These are phyloP conservation scores for Sylvia borin DNA, from an alignment of 2,797 vertebrate genomes.

Conservation along the genomic window DNA sequence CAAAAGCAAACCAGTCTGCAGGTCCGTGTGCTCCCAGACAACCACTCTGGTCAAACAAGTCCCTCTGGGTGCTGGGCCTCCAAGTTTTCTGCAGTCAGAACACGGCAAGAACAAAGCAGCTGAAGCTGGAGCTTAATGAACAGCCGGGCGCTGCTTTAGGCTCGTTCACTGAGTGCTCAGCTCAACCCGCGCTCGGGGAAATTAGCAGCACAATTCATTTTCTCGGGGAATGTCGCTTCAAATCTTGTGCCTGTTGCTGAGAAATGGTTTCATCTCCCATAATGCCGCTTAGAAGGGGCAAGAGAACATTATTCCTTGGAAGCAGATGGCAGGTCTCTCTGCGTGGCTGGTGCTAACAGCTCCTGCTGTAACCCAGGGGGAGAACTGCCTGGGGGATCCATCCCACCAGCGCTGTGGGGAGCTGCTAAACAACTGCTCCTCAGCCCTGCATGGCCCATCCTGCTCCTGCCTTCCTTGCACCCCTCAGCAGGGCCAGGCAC, in stretches of 20 bases:
- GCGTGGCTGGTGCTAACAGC: neutral
- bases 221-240: neutral
- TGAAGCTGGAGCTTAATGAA: neutral
- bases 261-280: neutral
- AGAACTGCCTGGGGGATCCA: fast-evolving
- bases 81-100: neutral
- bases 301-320: neutral
- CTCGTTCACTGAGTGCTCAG: neutral
- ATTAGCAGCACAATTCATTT: conserved; percentile 2
- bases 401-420: neutral
- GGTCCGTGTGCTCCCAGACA: fast-evolving
- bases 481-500: neutral
- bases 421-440: neutral
- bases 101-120: neutral
- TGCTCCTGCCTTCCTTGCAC: neutral
- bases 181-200: neutral
- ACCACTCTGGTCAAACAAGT: too few relatives aligned
- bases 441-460: fast-evolving
- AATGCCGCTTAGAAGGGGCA: neutral
- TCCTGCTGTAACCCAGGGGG: fast-evolving
- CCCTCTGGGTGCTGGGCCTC: fast-evolving
- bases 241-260: neutral
- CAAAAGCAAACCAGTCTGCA: too few relatives aligned
- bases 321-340: neutral
- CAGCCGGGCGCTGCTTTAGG: neutral